phyloP scores from a whole-genome alignment of 30 jellyfish, hydroid and myxozoan genomes.

The Cassiopea xamachana region DNA sequence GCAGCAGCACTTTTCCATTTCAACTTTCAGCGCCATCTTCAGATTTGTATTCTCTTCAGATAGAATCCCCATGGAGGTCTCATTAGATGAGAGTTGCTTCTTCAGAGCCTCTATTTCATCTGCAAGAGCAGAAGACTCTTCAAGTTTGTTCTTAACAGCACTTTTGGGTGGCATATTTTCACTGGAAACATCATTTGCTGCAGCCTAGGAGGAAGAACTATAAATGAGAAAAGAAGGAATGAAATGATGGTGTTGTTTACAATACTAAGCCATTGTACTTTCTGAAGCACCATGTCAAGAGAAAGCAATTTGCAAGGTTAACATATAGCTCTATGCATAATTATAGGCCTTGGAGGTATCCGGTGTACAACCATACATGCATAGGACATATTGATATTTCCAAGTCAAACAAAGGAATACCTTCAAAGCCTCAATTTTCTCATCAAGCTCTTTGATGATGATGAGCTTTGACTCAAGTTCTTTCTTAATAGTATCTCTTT shows the following conservation, averaged over 20 bases:
- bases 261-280: too few relatives aligned
- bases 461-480: slow-evolving; percentile 11
- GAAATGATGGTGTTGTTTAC: too few relatives aligned
- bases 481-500: slow-evolving; percentile 12
- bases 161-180: neutral
- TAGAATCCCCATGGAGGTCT: slow-evolving; percentile 30
- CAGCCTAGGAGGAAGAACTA: neutral
- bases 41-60: slow-evolving; percentile 42
- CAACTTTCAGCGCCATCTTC: neutral
- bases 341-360: too few relatives aligned
- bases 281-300: too few relatives aligned
- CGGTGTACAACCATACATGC: too few relatives aligned
- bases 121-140: neutral
- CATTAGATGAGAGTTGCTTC: slow-evolving; percentile 43
- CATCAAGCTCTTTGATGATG: slow-evolving; percentile 21
- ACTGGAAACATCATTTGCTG: neutral
- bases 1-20: slow-evolving; percentile 14
- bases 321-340: too few relatives aligned
- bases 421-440: slow-evolving; percentile 18
- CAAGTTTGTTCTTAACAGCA: neutral
- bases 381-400: too few relatives aligned
- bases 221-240: too few relatives aligned
- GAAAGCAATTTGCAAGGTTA: too few relatives aligned
- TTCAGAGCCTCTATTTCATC: neutral
- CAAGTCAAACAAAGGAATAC: neutral